Base-by-base conservation (phyloP, 2,888 invertebrate species). In the Phengaris arion region DNA sequence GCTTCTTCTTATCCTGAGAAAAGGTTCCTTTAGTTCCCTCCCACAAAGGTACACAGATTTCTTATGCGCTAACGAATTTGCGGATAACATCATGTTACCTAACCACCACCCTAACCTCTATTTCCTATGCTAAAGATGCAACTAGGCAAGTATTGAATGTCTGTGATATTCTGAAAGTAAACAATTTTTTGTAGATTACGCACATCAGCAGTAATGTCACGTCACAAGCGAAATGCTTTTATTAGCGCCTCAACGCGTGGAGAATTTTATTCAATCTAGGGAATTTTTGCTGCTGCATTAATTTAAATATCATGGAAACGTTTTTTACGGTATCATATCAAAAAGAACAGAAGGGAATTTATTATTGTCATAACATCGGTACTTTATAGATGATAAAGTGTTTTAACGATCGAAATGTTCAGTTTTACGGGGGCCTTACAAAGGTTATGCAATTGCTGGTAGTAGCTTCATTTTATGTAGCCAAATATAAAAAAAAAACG, bases 331-430 rank as follows among this genome's bases (percentile, higher is more conserved):
- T 35, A 54, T 72, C 52, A 84, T 82, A 80, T 81, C 80, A 79
- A 79, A 78, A 82, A 83, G 81, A 81, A 80, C 81, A 80, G 79
- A 78, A 80, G 83, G 81, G 83, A 84, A 84, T 85, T 85, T 86
- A 85, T 81, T 86, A 85, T 83, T 82, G 83, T 82, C 84, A 84
- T 86, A 85, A 86, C 84, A 85, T 85, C 80, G 82, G 80, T 81
- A 81, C 83, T 84, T 86, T 85, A 85, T 85, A 81, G 84, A 79
- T 83, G 84, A 85, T 85, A 86, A 87, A 86, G 82, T 83, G 84
- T 84, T 84, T 83, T 84, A 85, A 80, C 81, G 81, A 79, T 79
- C 78, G 82, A 81, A 84, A 82, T 81, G 82, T 80, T 82, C 81
- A 79, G 79, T 77, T 81, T 83, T 77, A 80, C 77, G 51, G 72